Evolutionary conservation across 2,797 vertebrate genomes (phyloP).

Genomic region (Coilia nasus): DNA sequence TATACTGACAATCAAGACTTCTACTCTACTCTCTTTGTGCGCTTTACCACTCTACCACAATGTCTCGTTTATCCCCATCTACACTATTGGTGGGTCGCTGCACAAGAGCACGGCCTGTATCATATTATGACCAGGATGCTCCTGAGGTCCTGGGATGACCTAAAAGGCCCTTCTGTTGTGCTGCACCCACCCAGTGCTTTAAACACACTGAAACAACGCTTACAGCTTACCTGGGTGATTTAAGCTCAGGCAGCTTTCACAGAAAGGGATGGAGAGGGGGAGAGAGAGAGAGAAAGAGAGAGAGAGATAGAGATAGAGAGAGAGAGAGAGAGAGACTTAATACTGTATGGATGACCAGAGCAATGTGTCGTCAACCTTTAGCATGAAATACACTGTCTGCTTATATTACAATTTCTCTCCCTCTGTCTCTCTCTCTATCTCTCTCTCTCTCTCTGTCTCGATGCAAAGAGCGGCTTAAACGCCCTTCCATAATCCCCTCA

Average conservation of each 20-base stretch:
- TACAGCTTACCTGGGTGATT: neutral
- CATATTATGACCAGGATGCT: neutral
- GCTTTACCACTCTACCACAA: too few species aligned
- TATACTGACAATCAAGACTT: too few species aligned
- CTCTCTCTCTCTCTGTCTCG: too few species aligned
- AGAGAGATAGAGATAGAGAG: neutral
- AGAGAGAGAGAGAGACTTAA: neutral
- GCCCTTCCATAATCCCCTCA: conserved; percentile 69
- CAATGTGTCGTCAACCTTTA: conserved; percentile 25
- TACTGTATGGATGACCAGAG: neutral
- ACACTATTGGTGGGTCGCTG: too few species aligned
- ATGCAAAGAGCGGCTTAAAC: conserved; percentile 64
- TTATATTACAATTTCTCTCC: conserved; percentile 25
- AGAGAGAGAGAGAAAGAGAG: neutral
- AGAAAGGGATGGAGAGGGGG: neutral
- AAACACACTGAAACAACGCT: neutral
- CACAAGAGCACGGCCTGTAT: neutral
- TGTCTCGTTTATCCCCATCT: neutral
- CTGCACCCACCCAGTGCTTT: neutral
- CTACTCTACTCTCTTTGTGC: too few species aligned
- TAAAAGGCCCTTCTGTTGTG: neutral
- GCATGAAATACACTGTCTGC: conserved; percentile 52
- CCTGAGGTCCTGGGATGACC: neutral
- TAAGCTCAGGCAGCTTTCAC: neutral
- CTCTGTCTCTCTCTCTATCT: too few species aligned